A percentile compares a stretch with the other conserved stretches of the same genome.
These are phyloP conservation scores for Acronicta leporina DNA, from an alignment of 2,888 invertebrate species.

Conservation along the genomic window DNA sequence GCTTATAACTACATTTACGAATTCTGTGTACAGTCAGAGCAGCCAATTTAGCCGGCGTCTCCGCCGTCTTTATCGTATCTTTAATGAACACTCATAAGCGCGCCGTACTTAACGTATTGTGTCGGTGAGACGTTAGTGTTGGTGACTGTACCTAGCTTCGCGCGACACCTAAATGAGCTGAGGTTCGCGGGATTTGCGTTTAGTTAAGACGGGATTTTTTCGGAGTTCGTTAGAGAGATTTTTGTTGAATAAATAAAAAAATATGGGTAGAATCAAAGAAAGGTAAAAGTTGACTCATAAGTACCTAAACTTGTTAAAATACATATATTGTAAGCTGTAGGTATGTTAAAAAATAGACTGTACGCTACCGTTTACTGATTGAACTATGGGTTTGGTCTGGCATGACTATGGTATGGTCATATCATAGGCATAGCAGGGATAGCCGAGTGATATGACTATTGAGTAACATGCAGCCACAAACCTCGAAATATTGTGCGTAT, in stretches of 20 bases:
- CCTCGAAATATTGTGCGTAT: too few relatives aligned
- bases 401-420: too few relatives aligned
- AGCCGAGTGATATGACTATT: too few relatives aligned
- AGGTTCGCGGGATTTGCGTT: conserved; percentile 80
- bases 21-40: conserved; percentile 61
- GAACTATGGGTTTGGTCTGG: too few relatives aligned
- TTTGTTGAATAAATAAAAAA: not conserved
- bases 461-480: too few relatives aligned
- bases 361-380: too few relatives aligned
- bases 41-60: conserved; percentile 79
- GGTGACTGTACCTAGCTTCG: conserved; percentile 56
- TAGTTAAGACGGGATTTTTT: conserved; percentile 57
- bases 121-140: conserved; percentile 62
- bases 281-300: too few relatives aligned
- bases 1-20: conserved; percentile 50
- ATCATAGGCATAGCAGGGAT: too few relatives aligned
- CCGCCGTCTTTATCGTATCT: conserved; percentile 88
- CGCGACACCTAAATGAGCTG: conserved; percentile 67
- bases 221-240: conserved; percentile 37
- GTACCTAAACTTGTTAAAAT: too few relatives aligned
- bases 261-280: too few relatives aligned
- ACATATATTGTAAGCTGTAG: too few relatives aligned
- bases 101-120: conserved; percentile 82
- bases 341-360: too few relatives aligned
- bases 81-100: conserved; percentile 88